Conservation (phyloP, 2,797 vertebrate genomes). For the Karalla daura region DNA sequence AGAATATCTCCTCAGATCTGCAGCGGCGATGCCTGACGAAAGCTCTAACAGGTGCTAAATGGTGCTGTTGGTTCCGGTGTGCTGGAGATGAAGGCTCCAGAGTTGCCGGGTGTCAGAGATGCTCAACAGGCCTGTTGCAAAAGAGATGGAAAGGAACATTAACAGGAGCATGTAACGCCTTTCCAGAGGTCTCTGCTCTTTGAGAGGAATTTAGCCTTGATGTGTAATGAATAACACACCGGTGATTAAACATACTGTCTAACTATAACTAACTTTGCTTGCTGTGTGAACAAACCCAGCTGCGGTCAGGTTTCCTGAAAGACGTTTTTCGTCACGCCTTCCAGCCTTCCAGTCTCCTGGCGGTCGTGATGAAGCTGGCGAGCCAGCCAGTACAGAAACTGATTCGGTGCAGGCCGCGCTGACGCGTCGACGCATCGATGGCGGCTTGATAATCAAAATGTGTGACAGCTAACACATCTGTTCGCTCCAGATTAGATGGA, state of each 20-base stretch:
- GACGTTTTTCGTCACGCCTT: neutral
- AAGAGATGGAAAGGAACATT: conserved; percentile 2
- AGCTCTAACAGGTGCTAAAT: conserved; percentile 34
- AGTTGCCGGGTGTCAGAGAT: conserved; percentile 19
- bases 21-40: neutral
- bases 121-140: conserved; percentile 18
- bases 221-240: neutral
- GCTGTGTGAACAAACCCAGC: neutral
- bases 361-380: neutral
- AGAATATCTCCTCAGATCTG: neutral
- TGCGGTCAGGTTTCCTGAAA: neutral
- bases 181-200: neutral
- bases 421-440: conserved; percentile 11
- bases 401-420: conserved; percentile 8
- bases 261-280: no score
- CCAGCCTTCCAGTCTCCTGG: neutral
- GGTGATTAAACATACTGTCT: neutral
- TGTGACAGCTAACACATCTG: conserved; percentile 37
- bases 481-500: conserved; percentile 35
- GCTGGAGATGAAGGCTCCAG: neutral
- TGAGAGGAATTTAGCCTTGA: neutral
- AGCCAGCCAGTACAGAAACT: neutral
- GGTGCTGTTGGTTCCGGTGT: conserved; percentile 32
- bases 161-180: neutral
- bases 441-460: conserved; percentile 27